Evolutionary conservation across 2,797 vertebrate genomes (phyloP), one percentile per base, ranked within the genome.

Genomic region (Pseudocheirus occidentalis): DNA sequence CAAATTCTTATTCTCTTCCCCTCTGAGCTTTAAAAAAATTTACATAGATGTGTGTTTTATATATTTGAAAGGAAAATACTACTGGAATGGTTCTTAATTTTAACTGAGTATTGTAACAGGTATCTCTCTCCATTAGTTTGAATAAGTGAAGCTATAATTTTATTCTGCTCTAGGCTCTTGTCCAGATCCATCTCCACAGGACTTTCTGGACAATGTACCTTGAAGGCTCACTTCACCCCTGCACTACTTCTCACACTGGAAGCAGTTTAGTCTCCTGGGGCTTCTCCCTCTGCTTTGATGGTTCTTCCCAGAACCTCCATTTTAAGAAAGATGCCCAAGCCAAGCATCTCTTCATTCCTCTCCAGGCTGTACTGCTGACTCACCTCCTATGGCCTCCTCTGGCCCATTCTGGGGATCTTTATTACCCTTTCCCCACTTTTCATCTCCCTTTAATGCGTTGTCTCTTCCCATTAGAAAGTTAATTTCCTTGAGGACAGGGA

Each of bases 61-160:
- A n/a, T 40, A 91, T 1, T 29, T 28, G 40, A 40, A 73, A 66
- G 5, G n/a, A 94, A 90, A 95, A 0, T 1, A 12, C 58, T 90
- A 59, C 0, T 62, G 59, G 10, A 55, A 0, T 10, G 0, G 9
- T 0, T 1, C 6, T 1, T 62, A 62, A 5, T 0, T n/a, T 92
- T 58, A 87, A 92, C 40, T 95, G 0, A 90, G 0, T 92, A 40
- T 90, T 93, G 52, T 24, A 89, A 0, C 0, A 52, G 54, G 46
- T 55, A 53, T 54, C 73, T 56, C 66, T 57, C 18, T 73, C 5
- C 16, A 91, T 50, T 50, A 57, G 2, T 21, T 92, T 46, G 59
- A 55, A 0, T 1, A 16, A 24, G 14, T 55, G 3, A 59, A 59
- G 0, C 31, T 9, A 11, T 59, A 59, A 31, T 59, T 31, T 29